These are phyloP conservation scores for Troides aeacus DNA, from an alignment of 2,888 invertebrate species.

Conservation along the genomic window DNA sequence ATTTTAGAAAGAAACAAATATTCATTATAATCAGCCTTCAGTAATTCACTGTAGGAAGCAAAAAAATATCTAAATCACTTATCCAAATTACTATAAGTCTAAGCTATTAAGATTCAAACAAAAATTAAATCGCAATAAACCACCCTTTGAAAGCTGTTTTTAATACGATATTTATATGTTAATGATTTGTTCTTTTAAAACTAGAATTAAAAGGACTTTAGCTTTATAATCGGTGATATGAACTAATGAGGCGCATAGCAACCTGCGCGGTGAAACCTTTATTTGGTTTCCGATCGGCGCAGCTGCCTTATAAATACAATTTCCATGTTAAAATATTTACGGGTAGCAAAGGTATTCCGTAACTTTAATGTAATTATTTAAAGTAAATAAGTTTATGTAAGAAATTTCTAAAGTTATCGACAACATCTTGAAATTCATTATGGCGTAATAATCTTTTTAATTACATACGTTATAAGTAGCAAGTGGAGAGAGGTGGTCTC, in stretches of 20 bases:
- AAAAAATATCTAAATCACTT: too few relatives aligned
- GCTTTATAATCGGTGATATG: not conserved
- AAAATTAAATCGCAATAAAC: too few relatives aligned
- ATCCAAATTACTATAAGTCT: too few relatives aligned
- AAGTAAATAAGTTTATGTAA: not conserved
- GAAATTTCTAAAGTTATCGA: too few relatives aligned
- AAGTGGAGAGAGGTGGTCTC: too few relatives aligned
- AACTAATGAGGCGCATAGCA: constrained; percentile 23
- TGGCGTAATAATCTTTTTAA: too few relatives aligned
- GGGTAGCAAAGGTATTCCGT: not conserved
- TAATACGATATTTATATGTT: not conserved
- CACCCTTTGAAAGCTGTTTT: not conserved
- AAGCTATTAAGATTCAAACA: too few relatives aligned
- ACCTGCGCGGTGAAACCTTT: constrained; percentile 34
- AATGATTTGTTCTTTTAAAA: not conserved
- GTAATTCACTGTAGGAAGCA: too few relatives aligned
- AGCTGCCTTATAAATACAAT: constrained; percentile 41
- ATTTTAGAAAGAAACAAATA: too few relatives aligned
- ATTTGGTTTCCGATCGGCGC: constrained; percentile 55
- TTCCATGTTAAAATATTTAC: constrained; percentile 32
- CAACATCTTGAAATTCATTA: too few relatives aligned
- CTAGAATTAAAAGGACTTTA: not conserved
- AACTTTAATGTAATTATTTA: not conserved
- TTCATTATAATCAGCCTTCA: too few relatives aligned
- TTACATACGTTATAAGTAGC: too few relatives aligned